Percentiles rank a stretch among this genome's conserved stretches.
These are phyloP conservation scores for Himalopsyche tibetana DNA, from an alignment of 2,888 invertebrate species.

Conservation along the genomic window DNA sequence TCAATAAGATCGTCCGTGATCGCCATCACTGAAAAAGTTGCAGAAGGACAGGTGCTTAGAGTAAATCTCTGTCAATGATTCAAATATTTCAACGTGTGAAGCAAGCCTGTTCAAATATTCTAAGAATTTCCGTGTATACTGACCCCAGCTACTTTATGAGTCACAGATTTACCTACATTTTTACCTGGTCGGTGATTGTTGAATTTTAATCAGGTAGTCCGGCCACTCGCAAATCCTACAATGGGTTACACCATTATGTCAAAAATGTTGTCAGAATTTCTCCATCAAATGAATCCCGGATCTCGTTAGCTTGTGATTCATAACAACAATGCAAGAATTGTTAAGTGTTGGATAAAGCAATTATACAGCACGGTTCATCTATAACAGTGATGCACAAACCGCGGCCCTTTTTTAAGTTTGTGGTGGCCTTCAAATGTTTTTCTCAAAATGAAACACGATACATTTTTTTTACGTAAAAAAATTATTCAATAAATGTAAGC, in stretches of 20 bases:
- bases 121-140: slow-evolving; percentile 15
- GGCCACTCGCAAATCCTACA: background rate
- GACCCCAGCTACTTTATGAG: background rate
- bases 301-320: background rate
- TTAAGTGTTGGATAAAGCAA: no score
- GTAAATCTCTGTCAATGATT: background rate
- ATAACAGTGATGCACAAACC: no score
- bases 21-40: no score
- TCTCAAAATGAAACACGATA: no score
- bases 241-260: background rate
- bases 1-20: no score
- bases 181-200: background rate
- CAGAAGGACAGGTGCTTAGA: no score
- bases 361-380: no score
- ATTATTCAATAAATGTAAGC: no score
- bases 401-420: no score
- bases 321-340: no score
- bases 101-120: background rate
- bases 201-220: slow-evolving; percentile 11
- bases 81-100: background rate
- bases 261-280: background rate
- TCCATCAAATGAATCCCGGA: background rate
- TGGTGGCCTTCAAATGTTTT: no score
- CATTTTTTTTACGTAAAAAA: no score
- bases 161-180: background rate